phyloP scores from a whole-genome alignment of 2,888 invertebrate species.

The Agonum fuliginosum region DNA sequence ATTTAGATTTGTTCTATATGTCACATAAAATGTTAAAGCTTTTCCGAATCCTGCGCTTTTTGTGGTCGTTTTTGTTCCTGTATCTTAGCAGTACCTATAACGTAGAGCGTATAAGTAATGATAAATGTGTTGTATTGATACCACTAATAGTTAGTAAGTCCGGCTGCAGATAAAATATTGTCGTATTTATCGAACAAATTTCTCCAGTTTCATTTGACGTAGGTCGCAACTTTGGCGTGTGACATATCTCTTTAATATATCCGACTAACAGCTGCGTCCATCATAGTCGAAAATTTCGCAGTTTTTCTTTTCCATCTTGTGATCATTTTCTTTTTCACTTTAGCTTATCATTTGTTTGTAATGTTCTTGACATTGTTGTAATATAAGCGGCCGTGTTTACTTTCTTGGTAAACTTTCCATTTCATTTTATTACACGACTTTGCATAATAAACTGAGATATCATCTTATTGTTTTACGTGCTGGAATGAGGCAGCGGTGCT shows the following conservation, averaged over 20 bases:
- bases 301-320: conserved; percentile 26
- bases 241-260: conserved; percentile 34
- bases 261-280: conserved; percentile 10
- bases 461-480: conserved; percentile 35
- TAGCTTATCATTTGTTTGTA: background rate
- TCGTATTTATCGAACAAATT: background rate
- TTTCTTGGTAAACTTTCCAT: conserved; percentile 27
- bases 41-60: too few species aligned
- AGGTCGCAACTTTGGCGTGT: conserved; percentile 24
- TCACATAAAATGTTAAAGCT: too few species aligned
- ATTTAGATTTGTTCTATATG: too few species aligned
- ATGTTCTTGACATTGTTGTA: background rate
- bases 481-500: too few species aligned
- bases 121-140: too few species aligned
- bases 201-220: conserved; percentile 31
- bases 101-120: background rate
- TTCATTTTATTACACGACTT: conserved; percentile 32
- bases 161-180: conserved; percentile 13
- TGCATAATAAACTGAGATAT: conserved; percentile 29
- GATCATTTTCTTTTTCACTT: conserved; percentile 35
- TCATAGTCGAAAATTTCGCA: conserved; percentile 21
- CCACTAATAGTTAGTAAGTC: conserved; percentile 8
- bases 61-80: too few species aligned
- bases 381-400: conserved; percentile 14
- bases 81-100: conserved; percentile 5